A percentile compares a stretch with the other conserved stretches of the same genome.
phyloP scores from a whole-genome alignment of 2,797 vertebrate species.

The Hyperoplus lanceolatus region DNA sequence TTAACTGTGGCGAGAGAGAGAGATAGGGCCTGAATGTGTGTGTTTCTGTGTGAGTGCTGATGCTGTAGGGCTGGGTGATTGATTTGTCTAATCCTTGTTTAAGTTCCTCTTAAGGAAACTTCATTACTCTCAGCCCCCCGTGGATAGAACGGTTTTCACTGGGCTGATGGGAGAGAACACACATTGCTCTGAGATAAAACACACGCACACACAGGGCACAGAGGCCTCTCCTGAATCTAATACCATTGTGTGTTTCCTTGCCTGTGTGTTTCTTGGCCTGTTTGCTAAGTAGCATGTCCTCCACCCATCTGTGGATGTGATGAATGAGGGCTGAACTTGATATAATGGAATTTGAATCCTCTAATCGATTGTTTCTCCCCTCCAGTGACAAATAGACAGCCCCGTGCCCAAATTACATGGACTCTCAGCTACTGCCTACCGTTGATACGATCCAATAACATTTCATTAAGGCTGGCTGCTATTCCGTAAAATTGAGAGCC shows the following conservation, averaged over 20 bases:
- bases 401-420: constrained; percentile 77
- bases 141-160: constrained; percentile 65
- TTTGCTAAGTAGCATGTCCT: constrained; percentile 63
- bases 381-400: constrained; percentile 83
- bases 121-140: constrained; percentile 72
- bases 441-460: constrained; percentile 82
- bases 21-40: constrained; percentile 32
- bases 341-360: constrained; percentile 84
- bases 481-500: constrained; percentile 81
- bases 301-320: constrained; percentile 70
- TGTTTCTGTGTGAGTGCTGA: constrained; percentile 9
- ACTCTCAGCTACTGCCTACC: constrained; percentile 76
- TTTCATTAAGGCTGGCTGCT: constrained; percentile 78
- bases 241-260: constrained; percentile 11
- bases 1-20: constrained; percentile 38
- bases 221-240: constrained; percentile 23
- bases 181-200: constrained; percentile 40
- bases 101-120: constrained; percentile 80
- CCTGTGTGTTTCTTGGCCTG: constrained; percentile 26
- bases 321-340: constrained; percentile 75
- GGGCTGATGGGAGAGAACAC: constrained; percentile 55
- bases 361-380: constrained; percentile 84
- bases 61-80: constrained; percentile 70
- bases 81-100: constrained; percentile 83
- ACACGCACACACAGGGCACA: constrained; percentile 22